phyloP scores from a whole-genome alignment of 1,140 invertebrate genomes.

The Sarcophaga bullata region DNA sequence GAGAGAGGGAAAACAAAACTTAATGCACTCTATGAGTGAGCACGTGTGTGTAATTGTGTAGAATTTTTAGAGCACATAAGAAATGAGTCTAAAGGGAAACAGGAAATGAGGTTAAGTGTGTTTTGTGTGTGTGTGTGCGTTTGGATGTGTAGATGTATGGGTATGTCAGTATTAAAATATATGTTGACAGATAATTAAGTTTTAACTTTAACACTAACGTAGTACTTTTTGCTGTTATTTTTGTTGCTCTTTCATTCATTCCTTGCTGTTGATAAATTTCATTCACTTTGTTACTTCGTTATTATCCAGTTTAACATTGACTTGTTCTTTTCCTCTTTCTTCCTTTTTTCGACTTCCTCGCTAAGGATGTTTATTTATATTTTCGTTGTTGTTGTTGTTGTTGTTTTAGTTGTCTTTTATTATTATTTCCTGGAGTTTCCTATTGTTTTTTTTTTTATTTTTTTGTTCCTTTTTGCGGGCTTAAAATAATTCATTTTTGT shows the following conservation, averaged over 20 bases:
- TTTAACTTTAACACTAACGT: not conserved
- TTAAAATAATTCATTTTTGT: too few species aligned
- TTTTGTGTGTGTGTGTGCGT: not conserved
- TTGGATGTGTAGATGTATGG: not conserved
- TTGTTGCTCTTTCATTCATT: not conserved
- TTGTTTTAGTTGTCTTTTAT: too few species aligned
- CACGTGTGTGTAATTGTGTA: not conserved
- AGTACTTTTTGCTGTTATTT: not conserved
- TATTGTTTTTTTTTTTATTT: too few species aligned
- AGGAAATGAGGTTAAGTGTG: not conserved
- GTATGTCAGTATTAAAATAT: not conserved
- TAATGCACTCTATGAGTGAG: not conserved
- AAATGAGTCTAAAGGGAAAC: not conserved
- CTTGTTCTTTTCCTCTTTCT: not conserved
- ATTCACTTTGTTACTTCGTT: not conserved
- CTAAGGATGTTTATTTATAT: too few species aligned
- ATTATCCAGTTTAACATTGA: not conserved
- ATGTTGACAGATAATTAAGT: conserved; percentile 3
- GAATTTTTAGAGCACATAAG: not conserved
- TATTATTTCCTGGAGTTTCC: too few species aligned
- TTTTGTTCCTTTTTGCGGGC: too few species aligned
- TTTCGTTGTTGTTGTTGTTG: too few species aligned
- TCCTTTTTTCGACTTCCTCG: not conserved
- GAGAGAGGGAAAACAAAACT: too few species aligned
- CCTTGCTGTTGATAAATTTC: not conserved